A percentile compares a stretch with the other conserved stretches of the same genome.
phyloP scores from a whole-genome alignment of 2,113 vertebrate genomes.

The Myxocyprinus asiaticus region DNA sequence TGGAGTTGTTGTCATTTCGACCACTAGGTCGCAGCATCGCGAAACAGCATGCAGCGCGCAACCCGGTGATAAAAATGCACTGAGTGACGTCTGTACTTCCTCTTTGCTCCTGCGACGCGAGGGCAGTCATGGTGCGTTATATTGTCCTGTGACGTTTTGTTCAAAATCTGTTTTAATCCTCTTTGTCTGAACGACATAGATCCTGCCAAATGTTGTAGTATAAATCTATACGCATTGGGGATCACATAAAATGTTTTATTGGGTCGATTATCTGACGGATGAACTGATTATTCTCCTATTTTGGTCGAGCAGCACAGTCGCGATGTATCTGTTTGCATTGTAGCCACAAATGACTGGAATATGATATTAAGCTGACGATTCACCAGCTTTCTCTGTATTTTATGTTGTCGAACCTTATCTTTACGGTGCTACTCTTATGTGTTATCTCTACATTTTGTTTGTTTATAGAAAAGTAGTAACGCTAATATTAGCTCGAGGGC shows the following conservation, averaged over 20 bases:
- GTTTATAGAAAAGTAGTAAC: neutral
- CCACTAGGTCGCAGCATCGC: constrained; percentile 37
- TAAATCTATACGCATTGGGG: neutral
- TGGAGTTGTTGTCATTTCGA: neutral
- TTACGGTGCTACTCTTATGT: neutral
- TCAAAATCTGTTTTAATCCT: constrained; percentile 45
- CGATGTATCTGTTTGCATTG: neutral
- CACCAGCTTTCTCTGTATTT: neutral
- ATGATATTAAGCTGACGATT: neutral
- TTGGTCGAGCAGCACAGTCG: neutral
- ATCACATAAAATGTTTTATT: neutral
- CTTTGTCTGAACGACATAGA: neutral
- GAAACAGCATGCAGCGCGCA: neutral
- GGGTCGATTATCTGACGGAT: rapidly evolving
- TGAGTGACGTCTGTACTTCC: constrained; percentile 21
- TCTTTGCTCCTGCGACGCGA: constrained; percentile 46
- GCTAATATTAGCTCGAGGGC: neutral
- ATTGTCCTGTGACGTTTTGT: neutral
- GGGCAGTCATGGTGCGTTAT: constrained; percentile 50
- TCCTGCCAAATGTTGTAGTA: no score
- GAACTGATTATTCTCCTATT: neutral
- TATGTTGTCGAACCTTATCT: neutral
- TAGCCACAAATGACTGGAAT: neutral
- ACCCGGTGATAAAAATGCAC: constrained; percentile 34
- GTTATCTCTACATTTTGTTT: neutral